Evolutionary conservation across 2,797 vertebrate genomes (phyloP), one percentile per base, ranked within the genome.

Genomic region (Jordanella pulchra): DNA sequence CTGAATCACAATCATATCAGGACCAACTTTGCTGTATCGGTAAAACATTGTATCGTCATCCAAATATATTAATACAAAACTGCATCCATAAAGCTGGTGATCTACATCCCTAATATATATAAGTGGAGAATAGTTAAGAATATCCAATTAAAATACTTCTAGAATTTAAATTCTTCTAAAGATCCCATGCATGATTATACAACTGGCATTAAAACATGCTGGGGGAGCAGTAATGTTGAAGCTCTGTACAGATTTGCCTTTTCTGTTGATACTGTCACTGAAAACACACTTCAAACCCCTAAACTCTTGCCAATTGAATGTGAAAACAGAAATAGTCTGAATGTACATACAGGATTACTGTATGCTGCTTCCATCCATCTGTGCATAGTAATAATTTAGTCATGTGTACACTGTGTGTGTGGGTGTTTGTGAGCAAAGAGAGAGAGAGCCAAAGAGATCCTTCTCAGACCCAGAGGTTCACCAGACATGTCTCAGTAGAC

Each of bases 401-500:
- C 18, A 21, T 53, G 65, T 30, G 28, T 67, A 10, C 18, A 51
- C 17, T 32, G 44, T 25, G 55, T 25, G 55, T n/a, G 23, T 25
- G 69, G 7, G 23, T 35, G 14, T 25, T 60, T 44, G 65, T 58
- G 63, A 44, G 65, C 44, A 7, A 27, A 51, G 13, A 64, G 67
- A 64, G 67, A 84, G 72, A 73, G 1, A 56, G 76, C 77, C 78
- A 73, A 83, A 71, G 70, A 73, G 68, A 78, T 76, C 63, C 48
- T 71, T 45, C 71, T 51, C 27, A 77, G 48, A 58, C 65, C 3
- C 13, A 68, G 68, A 72, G 73, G 67, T 76, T 89, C 81, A 71
- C 78, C 80, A 67, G 77, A 83, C 83, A 75, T 77, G 71, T 84
- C 78, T 88, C 84, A 81, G 86, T 85, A 84, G 67, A 84, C 86